Percentiles rank a stretch among this genome's conserved stretches.
Conservation (phyloP, 2,797 vertebrate species). For the Halcyon smyrnensis region DNA sequence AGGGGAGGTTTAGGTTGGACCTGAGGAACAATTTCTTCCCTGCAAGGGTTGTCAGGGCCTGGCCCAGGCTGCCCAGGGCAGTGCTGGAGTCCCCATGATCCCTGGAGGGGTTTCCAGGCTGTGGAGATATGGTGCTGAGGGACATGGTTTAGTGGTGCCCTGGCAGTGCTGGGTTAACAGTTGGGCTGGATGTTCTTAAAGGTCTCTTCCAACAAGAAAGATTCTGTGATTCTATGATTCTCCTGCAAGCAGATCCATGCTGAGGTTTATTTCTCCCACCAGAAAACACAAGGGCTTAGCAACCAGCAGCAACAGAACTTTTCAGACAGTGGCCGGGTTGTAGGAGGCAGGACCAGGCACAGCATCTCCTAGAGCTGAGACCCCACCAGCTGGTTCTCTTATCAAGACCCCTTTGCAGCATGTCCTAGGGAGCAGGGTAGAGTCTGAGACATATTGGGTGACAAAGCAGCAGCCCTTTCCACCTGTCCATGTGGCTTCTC, state of each 20-base stretch:
- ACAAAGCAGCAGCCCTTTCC: not conserved
- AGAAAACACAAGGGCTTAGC: not conserved
- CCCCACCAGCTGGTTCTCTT: not conserved
- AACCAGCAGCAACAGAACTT: not conserved
- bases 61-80: not conserved
- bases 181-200: not conserved
- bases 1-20: not conserved
- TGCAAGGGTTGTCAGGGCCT: not conserved
- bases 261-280: not conserved
- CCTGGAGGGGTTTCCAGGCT: not conserved
- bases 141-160: not conserved
- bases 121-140: not conserved
- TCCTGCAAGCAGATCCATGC: not conserved
- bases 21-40: not conserved
- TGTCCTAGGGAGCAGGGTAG: rapidly evolving
- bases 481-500: not conserved
- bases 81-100: not conserved
- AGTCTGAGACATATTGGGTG: not conserved
- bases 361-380: not conserved
- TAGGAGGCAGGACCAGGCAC: not conserved
- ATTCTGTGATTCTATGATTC: not conserved
- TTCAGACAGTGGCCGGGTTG: rapidly evolving
- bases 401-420: rapidly evolving
- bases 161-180: not conserved
- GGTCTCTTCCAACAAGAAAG: not conserved